A percentile compares a stretch with the other conserved stretches of the same genome.
phyloP scores from a whole-genome alignment of 2,888 invertebrate species.

The Chymomyza procnemis region DNA sequence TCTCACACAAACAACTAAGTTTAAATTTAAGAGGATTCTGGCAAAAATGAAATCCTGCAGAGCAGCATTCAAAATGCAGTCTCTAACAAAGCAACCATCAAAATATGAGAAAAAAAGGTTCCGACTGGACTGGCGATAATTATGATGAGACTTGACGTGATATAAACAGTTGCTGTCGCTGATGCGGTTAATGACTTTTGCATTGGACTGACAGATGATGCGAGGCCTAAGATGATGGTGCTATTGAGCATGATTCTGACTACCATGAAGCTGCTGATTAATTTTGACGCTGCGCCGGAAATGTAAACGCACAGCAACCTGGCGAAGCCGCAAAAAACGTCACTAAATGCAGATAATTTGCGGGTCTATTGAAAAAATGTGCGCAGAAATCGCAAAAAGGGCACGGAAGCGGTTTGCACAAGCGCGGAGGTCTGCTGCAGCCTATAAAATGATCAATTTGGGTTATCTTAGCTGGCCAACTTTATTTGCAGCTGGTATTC shows the following conservation, averaged over 20 bases:
- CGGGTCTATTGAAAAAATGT: conserved; percentile 1
- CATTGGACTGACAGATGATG: neutral
- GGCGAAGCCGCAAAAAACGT: conserved; percentile 43
- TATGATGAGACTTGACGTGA: conserved; percentile 54
- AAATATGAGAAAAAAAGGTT: conserved; percentile 14
- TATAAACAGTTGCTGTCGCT: conserved; percentile 12
- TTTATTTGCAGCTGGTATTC: conserved; percentile 1
- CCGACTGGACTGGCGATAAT: conserved; percentile 50
- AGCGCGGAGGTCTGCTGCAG: conserved; percentile 29
- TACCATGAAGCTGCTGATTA: conserved; percentile 71
- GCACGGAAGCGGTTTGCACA: conserved; percentile 37
- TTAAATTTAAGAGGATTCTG: conserved; percentile 29
- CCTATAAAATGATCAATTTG: conserved; percentile 40
- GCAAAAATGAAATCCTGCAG: conserved; percentile 42
- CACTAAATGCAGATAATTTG: conserved; percentile 37
- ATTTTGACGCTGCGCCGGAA: conserved; percentile 64
- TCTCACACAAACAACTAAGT: conserved; percentile 42
- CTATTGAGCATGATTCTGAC: conserved; percentile 40
- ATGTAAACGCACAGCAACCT: conserved; percentile 45
- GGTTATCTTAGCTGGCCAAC: conserved; percentile 1
- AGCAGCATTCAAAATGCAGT: conserved; percentile 1
- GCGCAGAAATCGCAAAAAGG: conserved; percentile 5
- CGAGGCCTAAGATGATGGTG: conserved; percentile 16
- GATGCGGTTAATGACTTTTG: conserved; percentile 47
- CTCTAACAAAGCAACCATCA: neutral